Conservation (phyloP, 2,797 vertebrate species). For the Chloroceryle amazona region DNA sequence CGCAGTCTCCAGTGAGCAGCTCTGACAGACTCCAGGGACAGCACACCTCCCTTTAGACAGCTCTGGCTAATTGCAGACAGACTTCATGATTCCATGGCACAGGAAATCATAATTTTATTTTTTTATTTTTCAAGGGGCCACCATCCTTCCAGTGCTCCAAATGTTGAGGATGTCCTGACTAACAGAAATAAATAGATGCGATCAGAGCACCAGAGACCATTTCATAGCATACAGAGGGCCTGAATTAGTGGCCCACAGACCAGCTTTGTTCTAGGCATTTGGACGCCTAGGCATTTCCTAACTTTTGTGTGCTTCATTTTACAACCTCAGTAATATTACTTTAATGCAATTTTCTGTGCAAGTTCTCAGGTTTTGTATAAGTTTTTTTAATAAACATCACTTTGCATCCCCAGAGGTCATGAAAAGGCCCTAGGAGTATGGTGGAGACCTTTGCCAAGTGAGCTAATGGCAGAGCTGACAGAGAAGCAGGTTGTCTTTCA, state of each 20-base stretch:
- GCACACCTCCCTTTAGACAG: not conserved
- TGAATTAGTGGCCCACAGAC: not conserved
- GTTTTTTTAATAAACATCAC: conserved; percentile 24
- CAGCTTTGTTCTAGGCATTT: not conserved
- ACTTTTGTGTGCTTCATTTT: not conserved
- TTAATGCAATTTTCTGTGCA: conserved; percentile 9
- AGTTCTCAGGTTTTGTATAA: not conserved
- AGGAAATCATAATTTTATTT: not conserved
- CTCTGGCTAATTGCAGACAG: not conserved
- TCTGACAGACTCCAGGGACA: not conserved
- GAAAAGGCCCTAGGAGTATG: not conserved
- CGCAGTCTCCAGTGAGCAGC: not conserved
- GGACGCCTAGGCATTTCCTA: not conserved
- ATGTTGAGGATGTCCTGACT: not conserved
- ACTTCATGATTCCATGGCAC: not conserved
- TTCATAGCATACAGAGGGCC: not conserved
- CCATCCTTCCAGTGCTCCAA: not conserved
- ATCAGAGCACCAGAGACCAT: not conserved
- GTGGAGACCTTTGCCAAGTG: conserved; percentile 22
- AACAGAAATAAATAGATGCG: not conserved
- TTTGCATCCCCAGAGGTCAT: not conserved
- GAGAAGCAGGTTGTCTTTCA: conserved; percentile 4
- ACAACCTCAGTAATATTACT: not conserved
- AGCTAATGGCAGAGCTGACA: not conserved
- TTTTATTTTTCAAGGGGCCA: not conserved